phyloP scores from a whole-genome alignment of 2,113 vertebrate species.

The Tragelaphus imberbis region DNA sequence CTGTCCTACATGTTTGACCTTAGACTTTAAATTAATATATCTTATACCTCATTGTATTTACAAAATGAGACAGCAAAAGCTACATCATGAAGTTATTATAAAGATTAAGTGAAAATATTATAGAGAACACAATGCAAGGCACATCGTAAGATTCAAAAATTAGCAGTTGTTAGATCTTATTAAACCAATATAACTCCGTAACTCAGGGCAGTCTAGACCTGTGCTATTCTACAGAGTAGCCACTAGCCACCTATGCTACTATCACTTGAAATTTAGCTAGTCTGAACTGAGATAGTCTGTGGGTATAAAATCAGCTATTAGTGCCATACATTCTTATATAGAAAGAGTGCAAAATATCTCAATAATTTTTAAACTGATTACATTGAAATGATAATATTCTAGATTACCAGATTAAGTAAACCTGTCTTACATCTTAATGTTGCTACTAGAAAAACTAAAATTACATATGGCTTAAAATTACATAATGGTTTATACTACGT shows the following conservation, averaged over 20 bases:
- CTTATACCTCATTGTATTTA: neutral
- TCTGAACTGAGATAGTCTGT: neutral
- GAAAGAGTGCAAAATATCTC: neutral
- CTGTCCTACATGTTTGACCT: neutral
- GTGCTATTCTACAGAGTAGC: neutral
- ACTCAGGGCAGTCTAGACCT: neutral
- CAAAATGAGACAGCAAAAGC: slow-evolving; percentile 10
- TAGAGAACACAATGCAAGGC: neutral
- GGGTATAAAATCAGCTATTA: neutral
- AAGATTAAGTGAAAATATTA: slow-evolving; percentile 1
- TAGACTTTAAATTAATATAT: neutral
- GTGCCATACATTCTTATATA: neutral
- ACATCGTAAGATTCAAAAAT: neutral
- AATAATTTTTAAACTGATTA: neutral
- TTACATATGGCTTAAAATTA: neutral
- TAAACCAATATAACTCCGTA: neutral
- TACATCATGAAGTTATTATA: neutral
- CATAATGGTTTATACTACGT: neutral
- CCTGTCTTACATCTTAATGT: neutral
- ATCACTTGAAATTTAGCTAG: neutral
- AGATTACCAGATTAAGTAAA: neutral
- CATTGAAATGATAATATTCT: neutral
- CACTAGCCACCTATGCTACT: neutral
- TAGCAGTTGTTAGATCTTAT: neutral
- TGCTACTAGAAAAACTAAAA: neutral